phyloP scores from a whole-genome alignment of 2,113 vertebrate species.

The Baryphthengus martii region DNA sequence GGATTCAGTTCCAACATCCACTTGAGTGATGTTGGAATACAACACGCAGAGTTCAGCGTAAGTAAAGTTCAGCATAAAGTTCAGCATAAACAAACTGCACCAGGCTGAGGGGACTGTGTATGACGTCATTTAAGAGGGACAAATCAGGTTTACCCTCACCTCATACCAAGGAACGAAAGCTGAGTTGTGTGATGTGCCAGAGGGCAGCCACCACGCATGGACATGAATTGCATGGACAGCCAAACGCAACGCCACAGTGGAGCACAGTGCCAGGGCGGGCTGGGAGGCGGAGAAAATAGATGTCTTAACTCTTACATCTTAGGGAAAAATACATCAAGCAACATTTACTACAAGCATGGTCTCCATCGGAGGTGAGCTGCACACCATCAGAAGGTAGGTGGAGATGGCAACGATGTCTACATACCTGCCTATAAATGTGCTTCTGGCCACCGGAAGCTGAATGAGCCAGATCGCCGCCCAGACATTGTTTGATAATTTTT shows the following conservation, averaged over 20 bases:
- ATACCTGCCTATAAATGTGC: not conserved
- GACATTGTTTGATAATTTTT: not conserved
- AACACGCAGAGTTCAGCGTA: not conserved
- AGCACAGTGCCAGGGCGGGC: not conserved
- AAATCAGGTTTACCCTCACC: not conserved
- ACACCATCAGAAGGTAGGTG: not conserved
- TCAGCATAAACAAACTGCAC: too few relatives aligned
- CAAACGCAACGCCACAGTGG: not conserved
- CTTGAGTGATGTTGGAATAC: not conserved
- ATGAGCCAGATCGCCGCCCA: not conserved
- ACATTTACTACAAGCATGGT: not conserved
- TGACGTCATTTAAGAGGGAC: not conserved
- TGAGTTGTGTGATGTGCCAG: not conserved
- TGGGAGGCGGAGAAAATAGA: not conserved
- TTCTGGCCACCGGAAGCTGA: not conserved
- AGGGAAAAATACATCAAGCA: not conserved
- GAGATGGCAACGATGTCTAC: not conserved
- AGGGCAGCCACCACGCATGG: not conserved
- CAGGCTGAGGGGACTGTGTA: not conserved
- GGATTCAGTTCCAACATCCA: not conserved
- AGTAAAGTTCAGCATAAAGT: too few relatives aligned
- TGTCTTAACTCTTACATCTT: not conserved
- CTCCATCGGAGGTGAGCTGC: not conserved
- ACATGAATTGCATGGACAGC: rapidly evolving
- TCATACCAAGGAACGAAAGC: not conserved